These are phyloP conservation scores for Paradisaea rubra DNA, from an alignment of 2,113 vertebrate species.

Conservation along the genomic window DNA sequence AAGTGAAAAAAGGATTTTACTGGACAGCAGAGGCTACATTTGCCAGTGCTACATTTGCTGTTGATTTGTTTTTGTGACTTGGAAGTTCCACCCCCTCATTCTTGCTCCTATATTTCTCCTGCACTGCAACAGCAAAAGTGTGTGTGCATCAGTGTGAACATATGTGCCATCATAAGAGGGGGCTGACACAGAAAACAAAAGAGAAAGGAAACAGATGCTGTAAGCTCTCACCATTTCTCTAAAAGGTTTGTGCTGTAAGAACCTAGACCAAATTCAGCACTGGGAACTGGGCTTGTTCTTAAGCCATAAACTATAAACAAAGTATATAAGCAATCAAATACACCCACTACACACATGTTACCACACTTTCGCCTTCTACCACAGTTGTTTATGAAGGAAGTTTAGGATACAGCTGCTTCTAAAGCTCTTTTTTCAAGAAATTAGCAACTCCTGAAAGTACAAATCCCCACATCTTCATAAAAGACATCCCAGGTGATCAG, in stretches of 20 bases:
- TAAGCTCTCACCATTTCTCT: not conserved
- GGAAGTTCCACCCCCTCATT: not conserved
- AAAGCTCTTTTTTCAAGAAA: not conserved
- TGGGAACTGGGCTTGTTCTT: not conserved
- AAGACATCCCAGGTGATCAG: not conserved
- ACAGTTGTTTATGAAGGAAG: not conserved
- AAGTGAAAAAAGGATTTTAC: not conserved
- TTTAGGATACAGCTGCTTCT: not conserved
- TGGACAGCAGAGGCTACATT: not conserved
- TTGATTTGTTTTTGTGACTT: not conserved
- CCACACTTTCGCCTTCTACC: not conserved
- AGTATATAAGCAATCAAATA: not conserved
- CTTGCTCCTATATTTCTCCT: not conserved
- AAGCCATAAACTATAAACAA: not conserved
- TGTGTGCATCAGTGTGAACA: not conserved
- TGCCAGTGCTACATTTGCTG: not conserved
- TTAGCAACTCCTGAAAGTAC: not conserved
- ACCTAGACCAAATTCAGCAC: not conserved
- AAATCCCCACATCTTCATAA: not conserved
- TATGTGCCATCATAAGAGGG: not conserved
- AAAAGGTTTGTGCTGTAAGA: not conserved
- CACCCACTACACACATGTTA: not conserved
- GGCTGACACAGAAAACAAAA: not conserved
- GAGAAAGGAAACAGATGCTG: not conserved
- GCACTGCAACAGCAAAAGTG: not conserved